Percentiles rank a stretch among this genome's conserved stretches.
Conservation (phyloP, 2,113 vertebrate species). For the Plectropomus leopardus region DNA sequence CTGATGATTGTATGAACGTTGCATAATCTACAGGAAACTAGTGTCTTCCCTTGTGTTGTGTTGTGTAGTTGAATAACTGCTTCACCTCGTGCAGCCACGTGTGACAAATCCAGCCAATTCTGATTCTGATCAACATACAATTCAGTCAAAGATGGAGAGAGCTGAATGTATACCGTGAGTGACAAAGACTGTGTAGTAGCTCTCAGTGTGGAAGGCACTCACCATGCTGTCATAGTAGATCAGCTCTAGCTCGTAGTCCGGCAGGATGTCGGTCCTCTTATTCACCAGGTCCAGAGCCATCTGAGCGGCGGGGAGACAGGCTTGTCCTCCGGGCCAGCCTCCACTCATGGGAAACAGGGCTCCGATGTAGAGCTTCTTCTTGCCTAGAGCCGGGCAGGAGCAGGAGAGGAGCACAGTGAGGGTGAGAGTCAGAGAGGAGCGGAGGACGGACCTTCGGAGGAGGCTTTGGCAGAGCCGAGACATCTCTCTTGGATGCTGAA, state of each 20-base stretch:
- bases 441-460: slow-evolving; percentile 8
- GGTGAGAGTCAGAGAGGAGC: slow-evolving; percentile 57
- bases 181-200: not conserved
- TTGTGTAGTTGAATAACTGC: not conserved
- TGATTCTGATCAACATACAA: not conserved
- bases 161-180: not conserved
- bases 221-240: slow-evolving; percentile 93
- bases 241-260: slow-evolving; percentile 91
- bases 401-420: slow-evolving; percentile 79
- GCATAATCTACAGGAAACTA: not conserved
- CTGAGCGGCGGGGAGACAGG: slow-evolving; percentile 89
- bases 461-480: slow-evolving; percentile 17
- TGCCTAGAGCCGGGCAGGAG: slow-evolving; percentile 84
- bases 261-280: slow-evolving; percentile 89
- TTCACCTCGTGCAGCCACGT: not conserved
- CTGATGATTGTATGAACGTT: not conserved
- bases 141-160: not conserved
- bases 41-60: not conserved
- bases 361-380: slow-evolving; percentile 92
- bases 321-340: slow-evolving; percentile 92
- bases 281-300: slow-evolving; percentile 93
- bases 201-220: slow-evolving; percentile 50
- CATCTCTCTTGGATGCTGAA: slow-evolving; percentile 38
- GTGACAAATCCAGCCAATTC: not conserved
- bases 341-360: slow-evolving; percentile 93